Base-by-base conservation (phyloP, 2,888 invertebrate species). In the Cheilosia grossa region DNA sequence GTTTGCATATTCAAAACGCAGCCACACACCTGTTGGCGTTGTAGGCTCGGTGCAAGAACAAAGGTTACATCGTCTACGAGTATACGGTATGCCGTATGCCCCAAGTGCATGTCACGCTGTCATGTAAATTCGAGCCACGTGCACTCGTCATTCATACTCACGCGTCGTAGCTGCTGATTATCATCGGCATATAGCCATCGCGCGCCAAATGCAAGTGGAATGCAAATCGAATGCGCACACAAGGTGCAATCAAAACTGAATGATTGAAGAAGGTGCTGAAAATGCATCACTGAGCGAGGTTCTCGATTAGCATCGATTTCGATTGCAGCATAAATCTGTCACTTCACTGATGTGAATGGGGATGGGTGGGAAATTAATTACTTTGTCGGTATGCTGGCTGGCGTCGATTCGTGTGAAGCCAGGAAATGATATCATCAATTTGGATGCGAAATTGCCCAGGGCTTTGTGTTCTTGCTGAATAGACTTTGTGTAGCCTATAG, bases 381-480 rank as follows among this genome's bases (percentile, higher is more conserved):
- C 81, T 75, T 70, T 61, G 49, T 63, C 61, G 79, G 61, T 47
- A 37, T 2, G 10, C 37, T 27, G 85, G 10, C 37, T 27, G 85
- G 85, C 80, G 75, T 81, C 72, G 67, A 56, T 78, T 61, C 44
- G 75, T 58, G 75, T 72, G 56, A 53, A 69, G 58, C 13, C 85
- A 75, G 85, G 85, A 85, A 85, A 85, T 85, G 85, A 85, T 85
- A 72, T 85, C 85, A 85, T 81, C 85, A 72, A 63, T 30, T 81
- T 70, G 81, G 70, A 77, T 49, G 21, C 74, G 40, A 85, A 81
- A 72, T 77, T 77, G 75, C 56, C 44, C 21, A 61, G 27, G 33
- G 44, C 72, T 75, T 80, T 81, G 75, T 77, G 61, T 81, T 75
- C 51, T 70, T 21, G 59, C 40, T 66, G 58, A 64, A 70, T 70